Evolutionary conservation across 2,888 invertebrate genomes (phyloP), one percentile per base, ranked within the genome.

Genomic region (Choreutis nemorana): DNA sequence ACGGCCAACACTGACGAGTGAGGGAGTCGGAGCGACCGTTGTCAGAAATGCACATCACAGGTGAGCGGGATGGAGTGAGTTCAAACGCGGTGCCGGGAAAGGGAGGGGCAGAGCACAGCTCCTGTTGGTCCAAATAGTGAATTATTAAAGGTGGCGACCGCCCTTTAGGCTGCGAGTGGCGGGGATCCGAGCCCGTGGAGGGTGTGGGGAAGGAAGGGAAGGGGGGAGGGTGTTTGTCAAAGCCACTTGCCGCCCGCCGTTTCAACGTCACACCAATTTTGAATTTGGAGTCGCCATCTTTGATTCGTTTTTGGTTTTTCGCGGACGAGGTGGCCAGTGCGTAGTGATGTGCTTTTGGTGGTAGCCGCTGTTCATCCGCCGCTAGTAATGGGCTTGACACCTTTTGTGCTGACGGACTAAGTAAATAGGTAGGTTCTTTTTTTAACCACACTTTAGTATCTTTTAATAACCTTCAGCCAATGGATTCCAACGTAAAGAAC

Each of bases 61-160:
- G 20, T 28, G 45, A 58, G 34, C 28, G 46, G 43, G 56, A 61
- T 27, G 33, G 52, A 35, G 39, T 29, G 41, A 53, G 45, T 39
- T 48, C 45, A 42, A 39, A 35, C 35, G 42, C 35, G 37, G 35
- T 41, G 27, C 34, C 30, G 36, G 29, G 48, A 49, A 47, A 60
- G 54, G 60, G 62, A 60, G 58, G 64, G 53, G 64, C 54, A 51
- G 43, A 46, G 48, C 43, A 37, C 32, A 32, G 35, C 42, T 40
- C 53, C 60, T 50, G 64, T 65, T 67, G 72, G 72, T 55, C 38
- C 55, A 41, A 34, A 36, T 47, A 41, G 42, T 70, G 58, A 67
- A 75, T 73, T 67, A 77, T 77, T 71, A 55, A 73, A 63, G 55
- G 50, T 39, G 39, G 40, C 65, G 70, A 62, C 63, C 70, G 72